phyloP scores from a whole-genome alignment of 2,888 invertebrate genomes.

The Vesta saturnalis region DNA sequence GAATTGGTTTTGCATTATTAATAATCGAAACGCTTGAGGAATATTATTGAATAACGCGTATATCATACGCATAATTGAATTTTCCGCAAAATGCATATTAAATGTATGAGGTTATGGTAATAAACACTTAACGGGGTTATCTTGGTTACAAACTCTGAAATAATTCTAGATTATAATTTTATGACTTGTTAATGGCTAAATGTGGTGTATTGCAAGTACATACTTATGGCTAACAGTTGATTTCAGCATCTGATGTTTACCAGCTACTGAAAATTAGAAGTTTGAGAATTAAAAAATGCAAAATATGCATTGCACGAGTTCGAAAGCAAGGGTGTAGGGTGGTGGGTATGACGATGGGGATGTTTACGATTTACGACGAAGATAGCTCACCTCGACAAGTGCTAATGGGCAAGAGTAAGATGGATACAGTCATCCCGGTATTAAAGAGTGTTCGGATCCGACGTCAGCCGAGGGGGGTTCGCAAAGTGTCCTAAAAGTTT shows the following conservation, averaged over 20 bases:
- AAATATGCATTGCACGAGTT: constrained; percentile 46
- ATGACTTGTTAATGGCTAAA: constrained; percentile 7
- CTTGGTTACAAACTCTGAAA: constrained; percentile 9
- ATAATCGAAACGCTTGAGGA: background rate
- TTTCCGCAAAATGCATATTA: background rate
- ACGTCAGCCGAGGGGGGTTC: constrained; percentile 58
- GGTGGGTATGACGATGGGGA: constrained; percentile 48
- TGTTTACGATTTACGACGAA: constrained; percentile 60
- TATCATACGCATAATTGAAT: background rate
- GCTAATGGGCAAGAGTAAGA: constrained; percentile 53
- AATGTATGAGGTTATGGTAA: constrained; percentile 2
- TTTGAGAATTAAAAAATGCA: constrained; percentile 40
- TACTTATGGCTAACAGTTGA: background rate
- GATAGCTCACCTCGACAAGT: constrained; percentile 45
- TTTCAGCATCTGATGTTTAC: background rate
- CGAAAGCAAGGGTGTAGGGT: constrained; percentile 40
- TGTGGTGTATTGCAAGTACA: constrained; percentile 9
- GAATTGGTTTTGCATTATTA: background rate
- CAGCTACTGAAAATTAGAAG: constrained; percentile 12
- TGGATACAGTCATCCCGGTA: constrained; percentile 57
- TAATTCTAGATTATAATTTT: constrained; percentile 13
- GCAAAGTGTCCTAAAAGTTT: constrained; percentile 73
- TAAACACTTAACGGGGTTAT: constrained; percentile 12
- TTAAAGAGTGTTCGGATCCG: constrained; percentile 59
- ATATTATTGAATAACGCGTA: background rate